phyloP scores from a whole-genome alignment of 2,797 vertebrate genomes.

The Malacoraja senta region DNA sequence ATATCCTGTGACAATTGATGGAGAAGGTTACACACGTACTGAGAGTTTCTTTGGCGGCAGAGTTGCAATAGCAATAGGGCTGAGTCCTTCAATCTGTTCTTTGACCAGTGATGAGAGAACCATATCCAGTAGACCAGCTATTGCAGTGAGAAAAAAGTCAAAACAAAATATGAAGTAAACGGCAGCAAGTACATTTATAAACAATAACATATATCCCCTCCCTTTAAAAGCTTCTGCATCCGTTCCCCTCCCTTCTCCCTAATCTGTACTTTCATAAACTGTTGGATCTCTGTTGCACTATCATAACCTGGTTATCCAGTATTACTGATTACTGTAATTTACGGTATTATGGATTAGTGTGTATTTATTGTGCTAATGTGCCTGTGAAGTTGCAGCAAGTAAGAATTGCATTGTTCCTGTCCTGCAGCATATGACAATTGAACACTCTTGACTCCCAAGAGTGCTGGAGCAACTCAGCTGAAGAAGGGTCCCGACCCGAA shows the following conservation, averaged over 20 bases:
- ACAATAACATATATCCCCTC: not conserved
- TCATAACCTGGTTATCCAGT: too few relatives aligned
- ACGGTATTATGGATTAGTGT: too few relatives aligned
- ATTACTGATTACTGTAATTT: too few relatives aligned
- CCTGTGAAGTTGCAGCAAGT: too few relatives aligned
- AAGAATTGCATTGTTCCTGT: too few relatives aligned
- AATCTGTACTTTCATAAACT: not conserved
- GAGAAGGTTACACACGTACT: conserved; percentile 52
- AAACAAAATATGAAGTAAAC: not conserved
- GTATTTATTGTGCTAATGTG: too few relatives aligned
- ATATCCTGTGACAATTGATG: not conserved
- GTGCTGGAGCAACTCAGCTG: too few relatives aligned
- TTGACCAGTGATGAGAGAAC: conserved; percentile 64
- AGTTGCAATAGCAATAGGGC: conserved; percentile 55
- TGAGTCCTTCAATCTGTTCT: conserved; percentile 65
- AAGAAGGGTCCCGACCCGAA: too few relatives aligned
- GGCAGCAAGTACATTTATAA: not conserved
- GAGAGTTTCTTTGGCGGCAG: conserved; percentile 58
- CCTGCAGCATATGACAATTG: too few relatives aligned
- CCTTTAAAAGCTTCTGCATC: not conserved
- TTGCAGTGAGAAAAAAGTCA: not conserved
- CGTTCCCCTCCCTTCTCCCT: not conserved
- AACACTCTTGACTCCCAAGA: too few relatives aligned
- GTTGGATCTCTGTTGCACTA: not conserved
- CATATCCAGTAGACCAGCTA: conserved; percentile 65